Evolutionary conservation across 2,113 vertebrate genomes (phyloP), one percentile per base, ranked within the genome.

Genomic region (Sphaerodactylus townsendi): DNA sequence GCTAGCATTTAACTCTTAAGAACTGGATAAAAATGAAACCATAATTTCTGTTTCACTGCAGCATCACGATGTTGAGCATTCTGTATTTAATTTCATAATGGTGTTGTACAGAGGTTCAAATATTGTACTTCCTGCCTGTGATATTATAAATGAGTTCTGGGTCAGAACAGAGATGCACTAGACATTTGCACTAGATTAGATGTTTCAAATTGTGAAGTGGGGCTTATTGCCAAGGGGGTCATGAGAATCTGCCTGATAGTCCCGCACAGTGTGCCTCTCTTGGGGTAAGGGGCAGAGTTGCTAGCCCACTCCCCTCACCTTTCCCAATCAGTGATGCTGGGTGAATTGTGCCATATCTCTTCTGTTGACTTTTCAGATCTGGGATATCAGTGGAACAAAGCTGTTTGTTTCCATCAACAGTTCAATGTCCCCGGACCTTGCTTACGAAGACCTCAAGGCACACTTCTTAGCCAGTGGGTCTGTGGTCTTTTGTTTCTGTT

Each of bases 111-210:
- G 65, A 13, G 14, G 46, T 41, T 50, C 44, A 56, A 46, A 53
- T 41, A 44, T 15, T 70, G 76, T 64, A 83, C 35, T 66, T 83
- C 44, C 44, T 64, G 71, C 28, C n/a, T 39, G 72, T 66, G 41
- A 75, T 75, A 50, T 75, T 75, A 50, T 75, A 76, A 66, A 75
- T 62, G 73, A 81, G 35, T 81, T 50, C 69, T 82, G 50, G 62
- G 59, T 37, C 73, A 73, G 68, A 62, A 73, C 80, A 82, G 35
- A 73, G 69, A n/a, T n/a, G n/a, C n/a, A n/a, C n/a, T n/a, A n/a
- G n/a, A n/a, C n/a, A n/a, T 65, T 65, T 44, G 80, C 30, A 25
- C 44, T 46, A 25, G 56, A 74, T 65, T 30, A 65, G 35, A 56
- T 10, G 19, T 64, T 74, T 82, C 28, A 65, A 64, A 82, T 74